phyloP scores from a whole-genome alignment of 1,140 invertebrate species.

The Ips nitidus region DNA sequence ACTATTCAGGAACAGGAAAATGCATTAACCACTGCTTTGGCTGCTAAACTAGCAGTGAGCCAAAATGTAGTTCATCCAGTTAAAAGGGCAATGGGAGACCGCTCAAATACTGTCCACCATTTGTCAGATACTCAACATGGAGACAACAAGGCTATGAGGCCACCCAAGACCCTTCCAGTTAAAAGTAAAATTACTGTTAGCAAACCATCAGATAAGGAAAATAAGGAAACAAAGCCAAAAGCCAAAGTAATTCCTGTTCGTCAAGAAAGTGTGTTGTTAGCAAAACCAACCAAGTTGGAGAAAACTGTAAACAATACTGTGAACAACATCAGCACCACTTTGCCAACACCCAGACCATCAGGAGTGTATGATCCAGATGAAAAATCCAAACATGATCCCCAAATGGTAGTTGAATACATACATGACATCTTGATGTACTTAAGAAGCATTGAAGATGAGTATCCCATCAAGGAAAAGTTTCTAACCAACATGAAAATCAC shows the following conservation, averaged over 20 bases:
- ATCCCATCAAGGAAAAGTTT: constrained; percentile 63
- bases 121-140: neutral
- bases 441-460: constrained; percentile 67
- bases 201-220: too few relatives aligned
- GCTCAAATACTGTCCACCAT: neutral
- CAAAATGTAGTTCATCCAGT: neutral
- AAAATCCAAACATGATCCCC: constrained; percentile 72
- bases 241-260: neutral
- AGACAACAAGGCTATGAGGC: neutral
- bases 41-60: too few relatives aligned
- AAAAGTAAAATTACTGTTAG: neutral
- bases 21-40: neutral
- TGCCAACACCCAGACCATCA: neutral
- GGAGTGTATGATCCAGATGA: constrained; percentile 58
- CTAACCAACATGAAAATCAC: constrained; percentile 69
- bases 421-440: constrained; percentile 85
- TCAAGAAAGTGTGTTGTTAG: neutral
- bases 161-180: neutral
- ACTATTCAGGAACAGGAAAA: neutral
- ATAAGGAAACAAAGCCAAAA: too few relatives aligned
- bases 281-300: constrained; percentile 22
- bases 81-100: constrained; percentile 1
- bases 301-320: neutral
- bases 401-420: constrained; percentile 78
- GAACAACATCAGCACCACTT: neutral